Conservation (phyloP, 2,797 vertebrate species). For the Acrossocheilus wenchowensis region DNA sequence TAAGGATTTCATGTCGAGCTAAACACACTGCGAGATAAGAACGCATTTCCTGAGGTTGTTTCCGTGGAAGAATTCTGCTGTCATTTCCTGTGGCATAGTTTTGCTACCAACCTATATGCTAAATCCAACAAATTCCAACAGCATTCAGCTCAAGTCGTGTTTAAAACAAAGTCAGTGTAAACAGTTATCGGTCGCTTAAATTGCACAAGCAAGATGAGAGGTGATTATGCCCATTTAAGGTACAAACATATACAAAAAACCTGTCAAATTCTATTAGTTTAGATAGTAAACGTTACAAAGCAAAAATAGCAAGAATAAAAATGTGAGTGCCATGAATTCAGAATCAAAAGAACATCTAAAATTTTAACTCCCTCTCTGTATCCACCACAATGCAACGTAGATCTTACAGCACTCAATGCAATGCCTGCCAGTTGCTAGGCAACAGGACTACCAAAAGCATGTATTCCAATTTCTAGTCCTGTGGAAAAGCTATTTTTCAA, state of each 20-base stretch:
- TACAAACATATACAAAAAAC: background rate
- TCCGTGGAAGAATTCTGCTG: slow-evolving; percentile 39
- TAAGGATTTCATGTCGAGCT: slow-evolving; percentile 6
- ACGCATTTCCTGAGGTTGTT: slow-evolving; percentile 44
- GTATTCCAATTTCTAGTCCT: slow-evolving; percentile 40
- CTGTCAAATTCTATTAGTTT: background rate
- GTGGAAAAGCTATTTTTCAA: slow-evolving; percentile 42
- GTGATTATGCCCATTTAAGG: background rate
- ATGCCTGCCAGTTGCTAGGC: slow-evolving; percentile 64
- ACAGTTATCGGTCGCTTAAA: background rate
- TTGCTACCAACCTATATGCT: background rate
- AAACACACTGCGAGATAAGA: slow-evolving; percentile 46
- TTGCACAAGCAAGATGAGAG: background rate
- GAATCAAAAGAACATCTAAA: slow-evolving; percentile 18
- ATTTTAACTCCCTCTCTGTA: background rate
- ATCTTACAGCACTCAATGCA: slow-evolving; percentile 45
- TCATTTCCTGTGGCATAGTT: slow-evolving; percentile 44
- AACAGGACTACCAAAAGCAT: slow-evolving; percentile 60
- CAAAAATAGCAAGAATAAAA: slow-evolving; percentile 17
- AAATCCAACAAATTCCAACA: background rate
- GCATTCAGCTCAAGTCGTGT: background rate
- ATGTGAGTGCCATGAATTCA: background rate
- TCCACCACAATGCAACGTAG: background rate
- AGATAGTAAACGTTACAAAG: background rate
- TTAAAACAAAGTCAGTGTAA: background rate